A percentile compares a stretch with the other conserved stretches of the same genome.
Conservation (phyloP, 2,888 invertebrate genomes). For the Brachyopa scutellaris region DNA sequence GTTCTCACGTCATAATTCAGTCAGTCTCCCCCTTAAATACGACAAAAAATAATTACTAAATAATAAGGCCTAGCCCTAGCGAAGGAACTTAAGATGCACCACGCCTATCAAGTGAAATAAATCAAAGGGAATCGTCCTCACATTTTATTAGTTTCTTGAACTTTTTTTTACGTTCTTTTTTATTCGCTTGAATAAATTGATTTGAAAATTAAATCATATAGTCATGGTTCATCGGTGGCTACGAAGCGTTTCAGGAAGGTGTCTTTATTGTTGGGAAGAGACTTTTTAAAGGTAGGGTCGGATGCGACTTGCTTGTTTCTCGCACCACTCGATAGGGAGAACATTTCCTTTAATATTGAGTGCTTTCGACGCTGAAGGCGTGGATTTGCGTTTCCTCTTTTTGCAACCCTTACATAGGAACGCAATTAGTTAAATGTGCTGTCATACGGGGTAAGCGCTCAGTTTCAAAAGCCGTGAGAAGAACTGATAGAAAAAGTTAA, state of each 20-base stretch:
- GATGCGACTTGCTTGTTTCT: no score
- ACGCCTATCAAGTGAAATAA: slow-evolving; percentile 1
- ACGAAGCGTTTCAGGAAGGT: not conserved
- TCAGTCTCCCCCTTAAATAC: not conserved
- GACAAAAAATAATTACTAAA: not conserved
- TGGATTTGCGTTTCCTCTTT: no score
- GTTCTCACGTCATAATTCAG: slow-evolving; percentile 16
- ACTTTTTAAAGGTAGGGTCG: no score
- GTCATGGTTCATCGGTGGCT: not conserved
- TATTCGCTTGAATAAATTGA: not conserved
- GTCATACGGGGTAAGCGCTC: no score
- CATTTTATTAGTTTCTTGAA: not conserved
- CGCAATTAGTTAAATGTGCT: no score
- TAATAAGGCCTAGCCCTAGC: no score
- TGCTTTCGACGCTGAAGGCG: no score
- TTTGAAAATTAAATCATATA: slow-evolving; percentile 10
- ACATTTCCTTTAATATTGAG: no score
- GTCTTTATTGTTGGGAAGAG: not conserved
- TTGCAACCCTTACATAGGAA: no score
- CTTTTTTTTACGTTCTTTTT: not conserved
- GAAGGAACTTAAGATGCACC: slow-evolving; percentile 17
- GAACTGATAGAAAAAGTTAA: no score
- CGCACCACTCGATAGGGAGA: no score
- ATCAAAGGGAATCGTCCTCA: not conserved
- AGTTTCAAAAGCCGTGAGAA: no score